A percentile compares a stretch with the other conserved stretches of the same genome.
Evolutionary conservation across 1,140 invertebrate genomes (phyloP).

Genomic region (Periplaneta americana): DNA sequence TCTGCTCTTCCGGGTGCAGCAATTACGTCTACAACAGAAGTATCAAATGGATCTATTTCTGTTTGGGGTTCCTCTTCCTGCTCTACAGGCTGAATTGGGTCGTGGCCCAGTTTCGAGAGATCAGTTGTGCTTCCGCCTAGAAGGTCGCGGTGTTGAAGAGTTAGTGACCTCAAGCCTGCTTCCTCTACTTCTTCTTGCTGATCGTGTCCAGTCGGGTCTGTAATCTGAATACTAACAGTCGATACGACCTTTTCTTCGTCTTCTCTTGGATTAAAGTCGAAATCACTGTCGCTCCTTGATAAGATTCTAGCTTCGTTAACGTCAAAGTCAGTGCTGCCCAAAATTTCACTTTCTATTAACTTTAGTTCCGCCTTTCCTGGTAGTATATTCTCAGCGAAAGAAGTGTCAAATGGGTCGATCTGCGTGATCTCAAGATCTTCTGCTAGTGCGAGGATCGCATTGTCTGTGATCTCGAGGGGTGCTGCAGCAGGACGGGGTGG

Average conservation of each 20-base stretch:
- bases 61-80: conserved; percentile 34
- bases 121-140: conserved; percentile 70
- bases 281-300: conserved; percentile 49
- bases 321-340: conserved; percentile 20
- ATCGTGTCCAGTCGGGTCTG: conserved; percentile 44
- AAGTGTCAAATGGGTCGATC: conserved; percentile 71
- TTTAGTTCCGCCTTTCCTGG: conserved; percentile 58
- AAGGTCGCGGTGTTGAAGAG: conserved; percentile 49
- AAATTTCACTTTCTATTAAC: conserved; percentile 54
- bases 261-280: conserved; percentile 60
- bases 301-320: conserved; percentile 13
- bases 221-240: conserved; percentile 47
- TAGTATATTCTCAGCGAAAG: conserved; percentile 71
- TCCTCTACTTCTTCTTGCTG: conserved; percentile 18
- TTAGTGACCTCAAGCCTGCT: conserved; percentile 24
- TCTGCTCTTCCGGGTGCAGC: conserved; percentile 68
- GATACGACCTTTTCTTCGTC: conserved; percentile 44
- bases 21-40: conserved; percentile 63
- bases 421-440: not conserved
- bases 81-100: conserved; percentile 53
- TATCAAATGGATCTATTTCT: conserved; percentile 78
- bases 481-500: not conserved
- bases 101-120: conserved; percentile 58
- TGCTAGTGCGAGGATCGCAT: conserved; percentile 6
- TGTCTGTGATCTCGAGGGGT: not conserved